Evolutionary conservation across 2,888 invertebrate genomes (phyloP).

Genomic region (Patella ulyssiponensis): DNA sequence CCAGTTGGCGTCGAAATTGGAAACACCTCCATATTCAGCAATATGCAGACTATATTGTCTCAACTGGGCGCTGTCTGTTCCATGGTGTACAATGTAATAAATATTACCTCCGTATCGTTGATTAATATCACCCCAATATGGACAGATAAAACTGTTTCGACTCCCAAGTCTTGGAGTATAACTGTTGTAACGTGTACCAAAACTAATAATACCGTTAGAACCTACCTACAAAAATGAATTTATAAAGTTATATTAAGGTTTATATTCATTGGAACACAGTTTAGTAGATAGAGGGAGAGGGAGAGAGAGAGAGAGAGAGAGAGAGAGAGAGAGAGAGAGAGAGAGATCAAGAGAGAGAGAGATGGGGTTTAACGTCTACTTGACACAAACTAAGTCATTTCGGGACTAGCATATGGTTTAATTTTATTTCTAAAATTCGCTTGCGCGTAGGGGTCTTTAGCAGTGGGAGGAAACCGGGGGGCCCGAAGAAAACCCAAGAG

Average conservation of each 20-base stretch:
- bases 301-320: too few species aligned
- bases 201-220: conserved; percentile 31
- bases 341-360: too few species aligned
- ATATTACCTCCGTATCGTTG: conserved; percentile 9
- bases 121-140: conserved; percentile 33
- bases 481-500: too few species aligned
- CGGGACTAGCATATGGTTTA: too few species aligned
- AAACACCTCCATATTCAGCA: not conserved
- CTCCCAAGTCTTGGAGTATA: conserved; percentile 11
- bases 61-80: not conserved
- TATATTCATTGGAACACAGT: too few species aligned
- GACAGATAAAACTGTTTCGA: conserved; percentile 18
- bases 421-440: too few species aligned
- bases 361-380: too few species aligned
- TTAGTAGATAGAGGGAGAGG: too few species aligned
- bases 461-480: too few species aligned
- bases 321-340: too few species aligned
- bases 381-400: too few species aligned
- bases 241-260: not conserved
- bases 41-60: not conserved
- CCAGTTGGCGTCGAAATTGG: conserved; percentile 12
- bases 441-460: too few species aligned
- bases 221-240: conserved; percentile 23
- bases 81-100: conserved; percentile 26
- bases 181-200: conserved; percentile 20